Evolutionary conservation across 2,113 vertebrate species (phyloP), one percentile per base, ranked within the genome.

Genomic region (Caracal caracal): DNA sequence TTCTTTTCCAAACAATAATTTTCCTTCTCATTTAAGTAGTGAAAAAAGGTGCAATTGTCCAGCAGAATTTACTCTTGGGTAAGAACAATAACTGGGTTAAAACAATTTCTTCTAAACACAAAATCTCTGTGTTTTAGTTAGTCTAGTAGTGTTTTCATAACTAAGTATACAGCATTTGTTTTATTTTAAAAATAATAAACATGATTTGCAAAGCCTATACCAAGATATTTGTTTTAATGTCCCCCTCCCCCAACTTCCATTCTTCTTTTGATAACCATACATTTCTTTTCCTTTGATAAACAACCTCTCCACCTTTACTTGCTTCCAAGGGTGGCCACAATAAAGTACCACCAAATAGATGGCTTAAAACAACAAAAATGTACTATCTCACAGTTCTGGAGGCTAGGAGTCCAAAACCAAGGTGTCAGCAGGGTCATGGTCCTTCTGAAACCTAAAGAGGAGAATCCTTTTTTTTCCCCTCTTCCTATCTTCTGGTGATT

Each of bases 181-280:
- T 94, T 63, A 28, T 76, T 84, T 63, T 84, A 43, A 68, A 90
- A 95, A 90, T 86, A 83, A 65, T 79, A n/a, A 79, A 89, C 89
- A 56, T 59, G 20, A 92, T 83, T 81, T 93, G 22, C 24, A 92
- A 95, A 66, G 20, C 30, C 24, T 79, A 30, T 20, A 80, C 20
- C 22, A 93, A 65, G 63, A 51, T 61, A 91, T 68, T 40, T 94
- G 40, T 17, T 90, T 94, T 76, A 28, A 59, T 59, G 6, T 49
- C 6, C 19, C 2, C 19, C 28, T 75, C 24, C 1, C 15, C 6
- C 20, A 88, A 43, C 61, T 63, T 84, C 20, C 22, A 71, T 37
- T 75, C 20, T 47, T 85, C 16, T 95, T 86, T 43, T 66, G n/a
- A 30, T n/a, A 70, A 89, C 28, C 12, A 16, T 20, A 61, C 3